Evolutionary conservation across 2,797 vertebrate genomes (phyloP).

Genomic region (Neosilurus mollespiculum): DNA sequence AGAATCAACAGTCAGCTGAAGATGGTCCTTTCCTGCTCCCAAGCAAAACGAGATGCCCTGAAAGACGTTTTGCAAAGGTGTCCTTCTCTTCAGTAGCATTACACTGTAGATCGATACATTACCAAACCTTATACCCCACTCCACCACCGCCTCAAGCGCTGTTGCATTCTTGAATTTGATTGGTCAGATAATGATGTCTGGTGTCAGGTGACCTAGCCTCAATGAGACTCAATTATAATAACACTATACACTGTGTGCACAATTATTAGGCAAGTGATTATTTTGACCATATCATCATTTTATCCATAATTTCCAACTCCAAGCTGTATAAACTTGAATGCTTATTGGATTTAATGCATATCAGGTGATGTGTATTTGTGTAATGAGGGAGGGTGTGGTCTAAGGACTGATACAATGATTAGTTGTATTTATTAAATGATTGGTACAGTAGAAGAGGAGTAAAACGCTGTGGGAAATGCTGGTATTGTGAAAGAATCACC

Average conservation of each 20-base stretch:
- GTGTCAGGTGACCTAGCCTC: no score
- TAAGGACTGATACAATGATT: neutral
- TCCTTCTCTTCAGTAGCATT: neutral
- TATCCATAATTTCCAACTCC: no score
- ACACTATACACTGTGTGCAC: no score
- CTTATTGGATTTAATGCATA: no score
- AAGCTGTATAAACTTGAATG: no score
- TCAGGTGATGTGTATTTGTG: no score
- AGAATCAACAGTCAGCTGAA: slow-evolving; percentile 79
- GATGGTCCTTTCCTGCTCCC: slow-evolving; percentile 72
- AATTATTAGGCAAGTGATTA: no score
- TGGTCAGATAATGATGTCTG: neutral
- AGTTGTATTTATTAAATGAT: neutral
- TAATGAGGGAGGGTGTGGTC: no score
- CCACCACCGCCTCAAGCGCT: neutral
- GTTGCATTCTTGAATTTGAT: neutral
- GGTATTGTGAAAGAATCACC: neutral
- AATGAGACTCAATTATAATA: no score
- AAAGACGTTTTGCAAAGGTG: slow-evolving; percentile 79
- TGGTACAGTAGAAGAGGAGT: neutral
- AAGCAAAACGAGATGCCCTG: slow-evolving; percentile 76
- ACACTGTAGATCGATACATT: neutral
- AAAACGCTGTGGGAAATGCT: neutral
- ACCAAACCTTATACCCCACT: neutral
- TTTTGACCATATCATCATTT: no score